phyloP scores from a whole-genome alignment of 2,113 vertebrate genomes.

The Thryonomys swinderianus region DNA sequence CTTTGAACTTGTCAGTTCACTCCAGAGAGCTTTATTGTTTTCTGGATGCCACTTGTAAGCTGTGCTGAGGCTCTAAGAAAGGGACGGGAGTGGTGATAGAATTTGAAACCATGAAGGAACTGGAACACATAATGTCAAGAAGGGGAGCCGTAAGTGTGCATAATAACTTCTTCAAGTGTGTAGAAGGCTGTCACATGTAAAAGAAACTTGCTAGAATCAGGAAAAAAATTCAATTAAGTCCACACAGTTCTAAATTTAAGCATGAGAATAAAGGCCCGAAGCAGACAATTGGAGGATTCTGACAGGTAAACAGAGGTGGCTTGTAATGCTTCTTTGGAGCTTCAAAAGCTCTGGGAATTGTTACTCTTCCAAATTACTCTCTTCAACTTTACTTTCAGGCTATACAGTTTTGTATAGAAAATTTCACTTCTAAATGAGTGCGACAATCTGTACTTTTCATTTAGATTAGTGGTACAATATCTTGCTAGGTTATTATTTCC shows the following conservation, averaged over 20 bases:
- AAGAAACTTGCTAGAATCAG: not conserved
- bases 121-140: not conserved
- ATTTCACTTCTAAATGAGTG: constrained; percentile 30
- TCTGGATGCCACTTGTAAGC: not conserved
- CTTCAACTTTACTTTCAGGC: not conserved
- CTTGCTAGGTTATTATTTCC: not conserved
- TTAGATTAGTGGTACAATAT: not conserved
- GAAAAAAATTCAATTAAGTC: not conserved
- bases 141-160: not conserved
- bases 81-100: not conserved
- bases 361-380: constrained; percentile 2
- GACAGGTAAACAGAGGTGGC: not conserved
- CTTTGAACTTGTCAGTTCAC: not conserved
- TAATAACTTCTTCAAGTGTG: not conserved
- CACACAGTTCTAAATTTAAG: not conserved
- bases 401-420: not conserved
- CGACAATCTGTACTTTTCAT: too few species aligned
- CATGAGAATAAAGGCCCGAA: not conserved
- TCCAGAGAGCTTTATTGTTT: not conserved
- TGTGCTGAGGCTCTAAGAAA: not conserved
- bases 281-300: not conserved
- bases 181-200: not conserved
- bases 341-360: not conserved
- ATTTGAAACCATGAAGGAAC: not conserved
- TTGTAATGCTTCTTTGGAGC: not conserved